These are phyloP conservation scores for Onthophagus taurus DNA, from an alignment of 1,140 invertebrate genomes.

Conservation along the genomic window DNA sequence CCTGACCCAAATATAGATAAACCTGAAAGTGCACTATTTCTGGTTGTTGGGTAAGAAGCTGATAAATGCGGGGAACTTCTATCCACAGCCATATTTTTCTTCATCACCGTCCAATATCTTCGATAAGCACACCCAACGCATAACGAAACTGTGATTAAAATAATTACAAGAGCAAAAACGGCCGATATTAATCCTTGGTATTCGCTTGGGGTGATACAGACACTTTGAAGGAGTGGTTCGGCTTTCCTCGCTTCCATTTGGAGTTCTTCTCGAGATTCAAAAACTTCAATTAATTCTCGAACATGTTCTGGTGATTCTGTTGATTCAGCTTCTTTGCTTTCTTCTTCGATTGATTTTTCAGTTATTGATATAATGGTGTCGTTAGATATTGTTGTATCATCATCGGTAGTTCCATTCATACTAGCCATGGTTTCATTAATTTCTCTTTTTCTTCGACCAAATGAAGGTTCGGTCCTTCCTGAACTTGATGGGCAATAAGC, in stretches of 20 bases:
- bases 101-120: slow-evolving; percentile 58
- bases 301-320: slow-evolving; percentile 74
- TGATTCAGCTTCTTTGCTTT: no score
- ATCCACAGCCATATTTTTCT: slow-evolving; percentile 55
- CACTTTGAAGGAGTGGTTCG: slow-evolving; percentile 48
- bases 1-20: slow-evolving; percentile 31
- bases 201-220: slow-evolving; percentile 63
- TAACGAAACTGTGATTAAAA: slow-evolving; percentile 54
- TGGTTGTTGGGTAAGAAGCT: slow-evolving; percentile 27
- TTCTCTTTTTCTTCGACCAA: slow-evolving; percentile 57
- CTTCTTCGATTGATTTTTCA: slow-evolving; percentile 39
- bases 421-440: slow-evolving; percentile 40
- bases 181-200: slow-evolving; percentile 69
- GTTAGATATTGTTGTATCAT: neutral
- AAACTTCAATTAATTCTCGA: slow-evolving; percentile 74
- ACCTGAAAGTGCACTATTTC: slow-evolving; percentile 29
- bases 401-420: slow-evolving; percentile 15
- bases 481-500: slow-evolving; percentile 56
- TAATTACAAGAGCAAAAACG: slow-evolving; percentile 56
- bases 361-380: slow-evolving; percentile 12
- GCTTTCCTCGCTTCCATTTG: slow-evolving; percentile 50
- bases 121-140: slow-evolving; percentile 58
- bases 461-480: slow-evolving; percentile 51
- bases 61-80: slow-evolving; percentile 29
- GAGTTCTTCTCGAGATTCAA: slow-evolving; percentile 63